Percentiles rank a stretch among this genome's conserved stretches.
Evolutionary conservation across 2,113 vertebrate genomes (phyloP).

Genomic region (Anthoscopus minutus): DNA sequence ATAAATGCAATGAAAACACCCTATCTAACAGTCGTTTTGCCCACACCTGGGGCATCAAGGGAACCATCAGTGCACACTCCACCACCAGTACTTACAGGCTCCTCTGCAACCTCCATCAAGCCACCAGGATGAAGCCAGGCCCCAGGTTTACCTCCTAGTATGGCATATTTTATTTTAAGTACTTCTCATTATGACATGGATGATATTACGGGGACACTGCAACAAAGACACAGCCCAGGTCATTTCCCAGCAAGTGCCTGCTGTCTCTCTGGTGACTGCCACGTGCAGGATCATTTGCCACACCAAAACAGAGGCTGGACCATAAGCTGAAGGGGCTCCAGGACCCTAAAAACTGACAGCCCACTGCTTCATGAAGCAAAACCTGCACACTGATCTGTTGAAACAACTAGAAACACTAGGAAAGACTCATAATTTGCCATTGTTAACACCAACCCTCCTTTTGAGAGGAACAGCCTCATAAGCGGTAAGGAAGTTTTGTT

Average conservation of each 20-base stretch:
- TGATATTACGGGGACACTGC: background rate
- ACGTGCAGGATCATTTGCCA: fast-evolving
- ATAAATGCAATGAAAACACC: background rate
- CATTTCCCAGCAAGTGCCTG: background rate
- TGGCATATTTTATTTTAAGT: background rate
- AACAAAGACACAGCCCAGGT: background rate
- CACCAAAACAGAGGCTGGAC: background rate
- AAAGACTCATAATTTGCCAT: background rate
- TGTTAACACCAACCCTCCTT: background rate
- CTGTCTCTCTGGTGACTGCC: background rate
- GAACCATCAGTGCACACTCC: fast-evolving
- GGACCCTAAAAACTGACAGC: too few species aligned
- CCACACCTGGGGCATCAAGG: background rate
- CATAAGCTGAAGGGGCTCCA: background rate
- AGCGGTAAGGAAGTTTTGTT: background rate
- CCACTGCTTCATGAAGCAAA: background rate
- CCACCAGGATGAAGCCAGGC: background rate
- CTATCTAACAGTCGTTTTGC: background rate
- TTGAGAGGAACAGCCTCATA: background rate
- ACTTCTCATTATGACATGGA: background rate
- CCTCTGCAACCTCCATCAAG: background rate
- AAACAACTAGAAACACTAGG: background rate
- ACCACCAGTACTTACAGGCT: background rate
- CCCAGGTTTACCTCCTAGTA: background rate
- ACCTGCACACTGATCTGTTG: background rate